These are phyloP conservation scores for Anoplius nigerrimus DNA, from an alignment of 2,888 invertebrate species.

Conservation along the genomic window DNA sequence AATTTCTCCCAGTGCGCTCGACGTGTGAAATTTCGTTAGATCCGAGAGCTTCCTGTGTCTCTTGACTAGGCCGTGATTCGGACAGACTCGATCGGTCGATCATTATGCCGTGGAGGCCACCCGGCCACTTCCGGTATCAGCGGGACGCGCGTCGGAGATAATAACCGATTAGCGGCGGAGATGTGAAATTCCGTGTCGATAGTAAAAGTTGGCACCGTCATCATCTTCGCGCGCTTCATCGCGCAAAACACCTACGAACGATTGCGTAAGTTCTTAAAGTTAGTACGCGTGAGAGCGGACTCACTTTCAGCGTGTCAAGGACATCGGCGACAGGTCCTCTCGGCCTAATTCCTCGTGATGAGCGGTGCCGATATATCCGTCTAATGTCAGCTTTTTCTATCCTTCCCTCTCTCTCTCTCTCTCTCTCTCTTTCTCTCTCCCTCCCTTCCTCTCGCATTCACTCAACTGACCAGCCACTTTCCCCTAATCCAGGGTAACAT, in stretches of 20 bases:
- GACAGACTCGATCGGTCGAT: too few relatives aligned
- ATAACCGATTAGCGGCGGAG: neutral
- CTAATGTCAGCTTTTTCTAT: conserved; percentile 18
- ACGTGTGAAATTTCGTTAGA: too few relatives aligned
- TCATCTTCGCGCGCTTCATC: conserved; percentile 15
- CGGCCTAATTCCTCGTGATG: conserved; percentile 54
- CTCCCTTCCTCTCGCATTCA: neutral
- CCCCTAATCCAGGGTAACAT: neutral
- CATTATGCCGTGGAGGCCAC: too few relatives aligned
- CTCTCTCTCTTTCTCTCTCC: neutral
- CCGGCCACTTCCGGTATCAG: neutral
- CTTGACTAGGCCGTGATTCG: too few relatives aligned
- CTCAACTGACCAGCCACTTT: neutral
- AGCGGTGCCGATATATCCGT: conserved; percentile 24
- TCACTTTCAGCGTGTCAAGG: conserved; percentile 71
- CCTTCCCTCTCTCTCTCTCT: neutral
- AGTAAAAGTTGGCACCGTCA: neutral
- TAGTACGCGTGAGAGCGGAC: conserved; percentile 57
- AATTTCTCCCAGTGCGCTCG: too few relatives aligned
- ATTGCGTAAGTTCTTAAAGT: conserved; percentile 57
- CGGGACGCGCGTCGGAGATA: neutral
- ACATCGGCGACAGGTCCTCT: conserved; percentile 61
- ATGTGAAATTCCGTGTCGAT: too few relatives aligned
- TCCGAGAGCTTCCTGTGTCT: too few relatives aligned
- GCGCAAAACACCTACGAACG: conserved; percentile 53